Percentiles rank a stretch among this genome's conserved stretches.
Conservation (phyloP, 2,797 vertebrate genomes). For the Falco rusticolus region DNA sequence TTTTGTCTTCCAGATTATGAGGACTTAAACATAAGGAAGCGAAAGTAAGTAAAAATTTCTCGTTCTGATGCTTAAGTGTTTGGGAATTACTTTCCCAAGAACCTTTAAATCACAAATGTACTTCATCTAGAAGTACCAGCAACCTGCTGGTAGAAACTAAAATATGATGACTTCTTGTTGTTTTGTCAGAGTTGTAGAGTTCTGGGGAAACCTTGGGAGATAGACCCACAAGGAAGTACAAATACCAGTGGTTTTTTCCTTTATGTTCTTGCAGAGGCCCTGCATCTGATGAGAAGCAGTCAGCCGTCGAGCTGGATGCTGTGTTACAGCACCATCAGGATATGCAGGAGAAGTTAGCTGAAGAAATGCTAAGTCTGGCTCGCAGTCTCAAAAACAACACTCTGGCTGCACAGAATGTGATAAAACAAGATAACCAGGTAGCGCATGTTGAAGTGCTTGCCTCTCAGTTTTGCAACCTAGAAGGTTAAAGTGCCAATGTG, state of each 20-base stretch:
- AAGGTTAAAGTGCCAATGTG: neutral
- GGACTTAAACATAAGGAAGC: constrained; percentile 66
- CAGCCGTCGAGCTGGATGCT: constrained; percentile 88
- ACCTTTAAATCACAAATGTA: neutral
- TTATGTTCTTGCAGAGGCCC: constrained; percentile 68
- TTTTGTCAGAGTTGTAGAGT: neutral
- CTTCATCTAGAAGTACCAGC: neutral
- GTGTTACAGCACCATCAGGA: constrained; percentile 92
- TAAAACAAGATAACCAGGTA: constrained; percentile 98
- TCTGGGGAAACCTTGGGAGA: neutral
- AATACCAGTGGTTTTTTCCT: rapidly evolving
- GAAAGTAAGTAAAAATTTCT: constrained; percentile 72
- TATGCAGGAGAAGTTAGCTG: constrained; percentile 94
- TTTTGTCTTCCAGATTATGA: constrained; percentile 51
- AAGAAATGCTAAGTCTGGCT: constrained; percentile 95
- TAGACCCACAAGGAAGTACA: neutral
- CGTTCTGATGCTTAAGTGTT: neutral
- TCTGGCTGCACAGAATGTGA: constrained; percentile 93
- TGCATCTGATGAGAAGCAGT: constrained; percentile 87
- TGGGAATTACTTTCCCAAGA: neutral
- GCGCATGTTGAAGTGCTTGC: neutral
- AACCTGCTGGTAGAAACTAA: neutral
- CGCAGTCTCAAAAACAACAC: constrained; percentile 95
- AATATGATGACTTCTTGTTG: neutral
- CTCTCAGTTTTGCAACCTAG: neutral